phyloP scores from a whole-genome alignment of 2,888 invertebrate species.

The Ormyrus rosae region DNA sequence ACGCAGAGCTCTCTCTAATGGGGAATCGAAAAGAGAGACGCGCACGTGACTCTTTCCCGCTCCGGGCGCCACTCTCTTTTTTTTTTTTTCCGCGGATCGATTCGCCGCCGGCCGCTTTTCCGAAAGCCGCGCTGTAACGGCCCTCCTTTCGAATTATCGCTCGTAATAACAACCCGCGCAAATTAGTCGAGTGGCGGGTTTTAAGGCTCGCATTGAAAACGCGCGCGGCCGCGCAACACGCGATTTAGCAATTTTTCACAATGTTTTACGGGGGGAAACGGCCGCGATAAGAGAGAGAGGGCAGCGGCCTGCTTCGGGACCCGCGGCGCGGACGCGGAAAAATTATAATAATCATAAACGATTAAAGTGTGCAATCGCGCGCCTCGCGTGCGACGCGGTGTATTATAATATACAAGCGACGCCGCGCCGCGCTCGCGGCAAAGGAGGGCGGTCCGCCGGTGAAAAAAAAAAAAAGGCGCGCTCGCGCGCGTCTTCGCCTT shows the following conservation, averaged over 20 bases:
- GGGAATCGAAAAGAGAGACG: conserved; percentile 20
- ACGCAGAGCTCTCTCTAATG: conserved; percentile 22
- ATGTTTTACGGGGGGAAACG: neutral
- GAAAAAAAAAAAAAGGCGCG: neutral
- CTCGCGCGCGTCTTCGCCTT: conserved; percentile 31
- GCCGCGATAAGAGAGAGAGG: conserved; percentile 13
- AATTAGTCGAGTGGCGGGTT: neutral
- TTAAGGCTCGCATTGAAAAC: conserved; percentile 6
- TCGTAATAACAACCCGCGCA: neutral
- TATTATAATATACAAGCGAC: neutral
- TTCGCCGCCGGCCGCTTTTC: no score
- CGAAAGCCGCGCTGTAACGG: no score
- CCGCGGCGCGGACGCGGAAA: conserved; percentile 5
- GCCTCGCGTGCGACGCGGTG: conserved; percentile 22
- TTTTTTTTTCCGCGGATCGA: no score
- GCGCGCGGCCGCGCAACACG: conserved; percentile 3
- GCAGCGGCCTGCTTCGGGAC: neutral
- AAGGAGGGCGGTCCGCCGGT: neutral
- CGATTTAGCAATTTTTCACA: conserved; percentile 50
- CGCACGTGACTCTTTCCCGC: conserved; percentile 44
- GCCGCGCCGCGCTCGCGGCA: neutral
- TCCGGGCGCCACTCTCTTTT: neutral
- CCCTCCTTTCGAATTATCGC: conserved; percentile 10
- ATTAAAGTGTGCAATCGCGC: conserved; percentile 32
- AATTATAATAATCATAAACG: conserved; percentile 17